A percentile compares a stretch with the other conserved stretches of the same genome.
Conservation (phyloP, 1,140 invertebrate genomes). For the Caenorhabditis latens region DNA sequence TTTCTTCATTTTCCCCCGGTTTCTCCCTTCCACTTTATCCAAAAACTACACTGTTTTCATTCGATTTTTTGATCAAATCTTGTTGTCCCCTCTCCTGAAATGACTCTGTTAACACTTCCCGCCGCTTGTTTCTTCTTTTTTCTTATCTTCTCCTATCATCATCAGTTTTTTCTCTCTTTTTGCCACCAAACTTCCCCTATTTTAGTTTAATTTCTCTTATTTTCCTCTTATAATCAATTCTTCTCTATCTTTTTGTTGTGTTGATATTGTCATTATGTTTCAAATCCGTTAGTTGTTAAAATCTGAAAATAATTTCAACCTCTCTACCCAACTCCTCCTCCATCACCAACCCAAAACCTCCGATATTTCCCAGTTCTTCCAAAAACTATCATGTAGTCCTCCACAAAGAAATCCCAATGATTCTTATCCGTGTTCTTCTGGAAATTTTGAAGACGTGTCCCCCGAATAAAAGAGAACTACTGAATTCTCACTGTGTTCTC, state of each 20-base stretch:
- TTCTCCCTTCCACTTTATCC: neutral
- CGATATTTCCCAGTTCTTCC: neutral
- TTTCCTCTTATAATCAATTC: neutral
- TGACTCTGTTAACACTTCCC: too few species aligned
- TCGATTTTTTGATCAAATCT: too few species aligned
- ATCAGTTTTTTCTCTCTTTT: slow-evolving; percentile 14
- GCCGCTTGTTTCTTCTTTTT: neutral
- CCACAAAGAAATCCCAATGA: neutral
- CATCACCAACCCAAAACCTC: neutral
- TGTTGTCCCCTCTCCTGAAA: too few species aligned
- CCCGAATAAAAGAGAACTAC: slow-evolving; percentile 21
- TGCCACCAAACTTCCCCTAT: neutral
- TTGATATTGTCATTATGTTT: slow-evolving; percentile 43
- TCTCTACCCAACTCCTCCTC: neutral
- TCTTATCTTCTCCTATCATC: slow-evolving; percentile 26
- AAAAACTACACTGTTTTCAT: too few species aligned
- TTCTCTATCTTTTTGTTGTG: slow-evolving; percentile 15
- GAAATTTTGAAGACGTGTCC: neutral
- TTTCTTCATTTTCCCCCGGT: neutral
- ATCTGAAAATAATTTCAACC: slow-evolving; percentile 25
- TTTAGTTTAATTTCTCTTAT: neutral
- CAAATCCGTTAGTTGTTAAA: slow-evolving; percentile 25
- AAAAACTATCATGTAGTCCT: neutral
- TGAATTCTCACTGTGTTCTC: neutral
- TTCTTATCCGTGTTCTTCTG: neutral